These are phyloP conservation scores for Tychaedon coryphoeus DNA, from an alignment of 2,113 vertebrate genomes.

Conservation along the genomic window DNA sequence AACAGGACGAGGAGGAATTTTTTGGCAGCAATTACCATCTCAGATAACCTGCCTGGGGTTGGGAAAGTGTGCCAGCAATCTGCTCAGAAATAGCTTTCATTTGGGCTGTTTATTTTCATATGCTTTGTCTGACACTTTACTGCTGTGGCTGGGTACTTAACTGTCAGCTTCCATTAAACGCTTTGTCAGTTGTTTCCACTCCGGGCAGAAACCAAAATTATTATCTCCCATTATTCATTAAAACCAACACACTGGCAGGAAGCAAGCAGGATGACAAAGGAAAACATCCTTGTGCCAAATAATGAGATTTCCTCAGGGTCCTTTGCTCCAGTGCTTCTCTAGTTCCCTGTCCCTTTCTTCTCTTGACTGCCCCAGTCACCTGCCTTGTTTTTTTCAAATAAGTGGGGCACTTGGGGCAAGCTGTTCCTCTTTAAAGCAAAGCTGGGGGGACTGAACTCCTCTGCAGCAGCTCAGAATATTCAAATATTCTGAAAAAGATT, in stretches of 20 bases:
- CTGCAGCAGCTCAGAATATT: not conserved
- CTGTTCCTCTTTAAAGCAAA: not conserved
- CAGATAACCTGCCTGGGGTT: slow-evolving; percentile 67
- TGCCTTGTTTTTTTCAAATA: not conserved
- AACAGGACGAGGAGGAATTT: slow-evolving; percentile 41
- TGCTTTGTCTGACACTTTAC: slow-evolving; percentile 64
- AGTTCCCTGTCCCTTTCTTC: not conserved
- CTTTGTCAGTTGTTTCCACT: slow-evolving; percentile 42
- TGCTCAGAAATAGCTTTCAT: slow-evolving; percentile 69
- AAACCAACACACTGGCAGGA: not conserved
- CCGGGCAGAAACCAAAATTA: slow-evolving; percentile 38
- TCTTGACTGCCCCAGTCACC: not conserved
- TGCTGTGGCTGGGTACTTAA: slow-evolving; percentile 66
- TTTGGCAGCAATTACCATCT: slow-evolving; percentile 64
- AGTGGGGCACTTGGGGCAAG: not conserved
- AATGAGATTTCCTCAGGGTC: slow-evolving; percentile 1
- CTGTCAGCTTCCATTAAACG: slow-evolving; percentile 73
- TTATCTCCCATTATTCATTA: slow-evolving; percentile 52
- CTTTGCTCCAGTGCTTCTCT: not conserved
- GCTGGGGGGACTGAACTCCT: not conserved
- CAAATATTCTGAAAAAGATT: not conserved
- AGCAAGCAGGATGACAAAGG: slow-evolving; percentile 47
- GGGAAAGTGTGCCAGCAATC: slow-evolving; percentile 58
- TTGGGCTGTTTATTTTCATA: slow-evolving; percentile 74
- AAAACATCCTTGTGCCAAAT: slow-evolving; percentile 15